Evolutionary conservation across 2,888 invertebrate genomes (phyloP).

Genomic region (Pasiphila rectangulata): DNA sequence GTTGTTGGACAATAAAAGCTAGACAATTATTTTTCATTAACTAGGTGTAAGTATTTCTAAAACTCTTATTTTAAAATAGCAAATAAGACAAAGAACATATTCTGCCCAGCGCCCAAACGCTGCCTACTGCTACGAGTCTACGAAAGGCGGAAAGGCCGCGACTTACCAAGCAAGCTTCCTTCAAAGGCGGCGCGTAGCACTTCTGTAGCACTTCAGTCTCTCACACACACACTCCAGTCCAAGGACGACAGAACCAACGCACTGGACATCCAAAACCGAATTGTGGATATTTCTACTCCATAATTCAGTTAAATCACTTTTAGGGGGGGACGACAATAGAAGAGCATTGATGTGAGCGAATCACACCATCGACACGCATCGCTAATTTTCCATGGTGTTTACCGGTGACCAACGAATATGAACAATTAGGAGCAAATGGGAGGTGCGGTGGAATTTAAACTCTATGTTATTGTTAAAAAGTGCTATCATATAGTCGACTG

Average conservation of each 20-base stretch:
- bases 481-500: background rate
- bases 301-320: constrained; percentile 79
- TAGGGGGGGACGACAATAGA: constrained; percentile 76
- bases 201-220: constrained; percentile 52
- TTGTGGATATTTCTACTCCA: constrained; percentile 74
- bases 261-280: constrained; percentile 70
- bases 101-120: no score
- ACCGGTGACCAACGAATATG: constrained; percentile 60
- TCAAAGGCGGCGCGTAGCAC: constrained; percentile 56
- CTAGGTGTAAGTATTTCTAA: no score
- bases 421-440: constrained; percentile 37
- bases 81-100: no score
- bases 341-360: constrained; percentile 78
- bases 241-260: constrained; percentile 43
- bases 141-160: constrained; percentile 13
- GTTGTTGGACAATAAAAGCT: no score
- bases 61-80: no score
- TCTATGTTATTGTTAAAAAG: constrained; percentile 9
- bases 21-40: no score
- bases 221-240: constrained; percentile 49
- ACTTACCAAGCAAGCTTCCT: constrained; percentile 62
- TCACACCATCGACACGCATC: constrained; percentile 77
- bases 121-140: constrained; percentile 16
- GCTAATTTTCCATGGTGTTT: constrained; percentile 73
- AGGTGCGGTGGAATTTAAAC: constrained; percentile 10